Evolutionary conservation across 2,797 vertebrate species (phyloP).

Genomic region (Carcharodon carcharias): DNA sequence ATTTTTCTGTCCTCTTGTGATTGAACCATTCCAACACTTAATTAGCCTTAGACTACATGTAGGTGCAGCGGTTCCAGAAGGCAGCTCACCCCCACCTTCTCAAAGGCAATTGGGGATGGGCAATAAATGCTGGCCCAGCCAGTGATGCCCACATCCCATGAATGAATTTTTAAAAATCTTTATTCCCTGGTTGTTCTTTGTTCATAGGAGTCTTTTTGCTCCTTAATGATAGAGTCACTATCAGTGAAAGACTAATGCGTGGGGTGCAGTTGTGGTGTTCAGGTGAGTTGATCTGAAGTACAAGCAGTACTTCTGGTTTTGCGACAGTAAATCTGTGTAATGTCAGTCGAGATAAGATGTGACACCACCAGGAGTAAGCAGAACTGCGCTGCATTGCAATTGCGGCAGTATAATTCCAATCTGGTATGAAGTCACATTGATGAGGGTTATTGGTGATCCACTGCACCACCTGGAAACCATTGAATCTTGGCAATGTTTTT

Average conservation of each 20-base stretch:
- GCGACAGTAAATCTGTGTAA: neutral
- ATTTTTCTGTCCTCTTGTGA: neutral
- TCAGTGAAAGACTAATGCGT: neutral
- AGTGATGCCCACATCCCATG: too few species aligned
- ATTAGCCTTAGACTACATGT: neutral
- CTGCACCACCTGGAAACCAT: neutral
- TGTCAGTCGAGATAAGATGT: neutral
- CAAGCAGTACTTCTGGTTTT: neutral
- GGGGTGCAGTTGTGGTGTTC: neutral
- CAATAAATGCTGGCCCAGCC: too few species aligned
- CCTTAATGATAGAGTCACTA: neutral
- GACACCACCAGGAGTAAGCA: neutral
- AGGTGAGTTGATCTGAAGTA: neutral
- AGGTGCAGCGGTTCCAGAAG: too few species aligned
- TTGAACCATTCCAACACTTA: neutral
- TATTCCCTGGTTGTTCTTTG: neutral
- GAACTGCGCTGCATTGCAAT: neutral
- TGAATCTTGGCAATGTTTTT: neutral
- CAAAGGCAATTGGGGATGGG: too few species aligned
- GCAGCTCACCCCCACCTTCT: too few species aligned
- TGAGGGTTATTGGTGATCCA: neutral
- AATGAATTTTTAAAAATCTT: neutral
- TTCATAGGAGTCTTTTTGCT: neutral
- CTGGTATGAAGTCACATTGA: neutral
- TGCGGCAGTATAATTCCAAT: neutral